A percentile compares a stretch with the other conserved stretches of the same genome.
Conservation (phyloP, 2,888 invertebrate genomes). For the Melitaea athalia region DNA sequence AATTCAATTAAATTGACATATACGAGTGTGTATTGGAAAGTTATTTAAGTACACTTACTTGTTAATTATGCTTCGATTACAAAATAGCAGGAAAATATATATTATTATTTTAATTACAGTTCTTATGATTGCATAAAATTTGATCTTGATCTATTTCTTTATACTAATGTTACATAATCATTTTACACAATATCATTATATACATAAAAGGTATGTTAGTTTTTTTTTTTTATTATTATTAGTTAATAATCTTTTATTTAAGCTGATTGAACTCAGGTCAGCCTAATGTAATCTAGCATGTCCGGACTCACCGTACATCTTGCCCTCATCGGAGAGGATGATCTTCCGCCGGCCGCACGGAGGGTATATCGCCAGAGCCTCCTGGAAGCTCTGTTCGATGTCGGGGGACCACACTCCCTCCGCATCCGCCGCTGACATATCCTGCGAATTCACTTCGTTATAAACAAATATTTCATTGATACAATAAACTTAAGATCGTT, state of each 20-base stretch:
- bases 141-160: not conserved
- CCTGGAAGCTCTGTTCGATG: slow-evolving; percentile 99
- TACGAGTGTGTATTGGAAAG: slow-evolving; percentile 37
- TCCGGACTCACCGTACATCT: slow-evolving; percentile 99
- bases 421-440: slow-evolving; percentile 97
- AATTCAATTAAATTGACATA: slow-evolving; percentile 63
- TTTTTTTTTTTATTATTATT: too few species aligned
- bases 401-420: slow-evolving; percentile 99
- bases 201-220: too few species aligned
- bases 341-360: slow-evolving; percentile 99
- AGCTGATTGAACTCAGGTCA: not conserved
- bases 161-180: not conserved
- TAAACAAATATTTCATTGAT: not conserved
- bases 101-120: not conserved
- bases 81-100: not conserved
- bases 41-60: slow-evolving; percentile 12
- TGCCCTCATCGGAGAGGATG: slow-evolving; percentile 99
- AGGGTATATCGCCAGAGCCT: slow-evolving; percentile 99
- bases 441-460: slow-evolving; percentile 81
- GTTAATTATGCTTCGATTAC: slow-evolving; percentile 8
- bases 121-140: not conserved
- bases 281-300: slow-evolving; percentile 49
- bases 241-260: too few species aligned
- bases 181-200: too few species aligned
- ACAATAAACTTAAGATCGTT: too few species aligned